Evolutionary conservation across 2,797 vertebrate genomes (phyloP).

Genomic region (Coluber constrictor): DNA sequence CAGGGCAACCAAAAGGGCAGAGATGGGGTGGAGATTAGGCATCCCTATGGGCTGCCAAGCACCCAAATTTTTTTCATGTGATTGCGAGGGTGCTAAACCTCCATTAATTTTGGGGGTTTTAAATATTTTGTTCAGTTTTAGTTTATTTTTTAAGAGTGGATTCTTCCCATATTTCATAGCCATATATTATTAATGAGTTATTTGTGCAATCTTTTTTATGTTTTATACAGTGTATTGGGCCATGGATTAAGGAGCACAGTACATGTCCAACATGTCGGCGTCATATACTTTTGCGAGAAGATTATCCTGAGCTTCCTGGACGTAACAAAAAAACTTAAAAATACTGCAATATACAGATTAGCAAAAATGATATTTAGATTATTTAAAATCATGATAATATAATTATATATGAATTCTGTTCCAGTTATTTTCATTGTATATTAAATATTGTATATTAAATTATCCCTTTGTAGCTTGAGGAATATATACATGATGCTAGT

Average conservation of each 20-base stretch:
- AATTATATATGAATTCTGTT: not conserved
- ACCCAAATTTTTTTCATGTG: not conserved
- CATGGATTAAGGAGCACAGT: constrained; percentile 84
- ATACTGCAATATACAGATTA: not conserved
- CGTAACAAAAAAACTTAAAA: constrained; percentile 60
- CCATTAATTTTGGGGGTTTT: no score
- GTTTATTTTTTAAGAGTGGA: not conserved
- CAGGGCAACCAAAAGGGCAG: not conserved
- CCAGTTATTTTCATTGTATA: not conserved
- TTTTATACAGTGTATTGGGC: constrained; percentile 81
- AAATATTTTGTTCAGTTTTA: not conserved
- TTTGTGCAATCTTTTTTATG: not conserved
- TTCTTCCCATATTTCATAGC: not conserved
- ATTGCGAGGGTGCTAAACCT: not conserved
- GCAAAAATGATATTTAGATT: not conserved
- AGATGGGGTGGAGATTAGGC: not conserved
- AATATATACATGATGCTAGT: not conserved
- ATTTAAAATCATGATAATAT: not conserved
- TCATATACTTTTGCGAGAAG: constrained; percentile 72
- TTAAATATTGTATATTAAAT: not conserved
- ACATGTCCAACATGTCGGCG: constrained; percentile 87
- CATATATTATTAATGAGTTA: not conserved
- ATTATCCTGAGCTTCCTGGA: constrained; percentile 76
- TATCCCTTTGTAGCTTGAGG: not conserved
- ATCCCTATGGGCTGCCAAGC: not conserved